Base-by-base conservation (phyloP, 2,113 vertebrate species). In the Nerophis ophidion region DNA sequence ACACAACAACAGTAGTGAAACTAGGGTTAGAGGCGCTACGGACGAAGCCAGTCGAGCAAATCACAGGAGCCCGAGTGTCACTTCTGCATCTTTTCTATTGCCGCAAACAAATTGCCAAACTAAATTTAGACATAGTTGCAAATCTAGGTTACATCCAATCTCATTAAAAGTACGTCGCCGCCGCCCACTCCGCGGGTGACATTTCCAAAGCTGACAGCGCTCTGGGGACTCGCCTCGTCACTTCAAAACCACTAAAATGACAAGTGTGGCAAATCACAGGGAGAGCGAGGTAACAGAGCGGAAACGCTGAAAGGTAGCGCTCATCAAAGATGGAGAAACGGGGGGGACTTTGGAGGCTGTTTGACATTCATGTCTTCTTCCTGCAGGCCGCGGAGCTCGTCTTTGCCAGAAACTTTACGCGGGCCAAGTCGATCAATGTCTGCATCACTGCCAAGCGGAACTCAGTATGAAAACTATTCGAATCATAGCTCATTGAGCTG, bases 281-380 rank as follows among this genome's bases (percentile, higher is more conserved):
- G 19, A 38, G 38, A 57, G 16, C 65, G 54, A 61, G 66, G 57
- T 2, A 12, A 50, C 54, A 64, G 57, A 65, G 46, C 19, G 33
- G 7, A 53, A 44, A 55, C 9, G 57, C 4, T 40, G 57, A 59
- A 55, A 55, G 8, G 47, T 52, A 49, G 7, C 15, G 70, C 7
- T 1, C 44, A 56, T 66, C 60, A 71, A 38, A 68, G 55, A 70
- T 45, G 14, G 63, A 50, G 47, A 59, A 40, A 54, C 19, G 46
- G 72, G 66, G 66, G 65, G 38, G 60, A 79, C 56, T 64, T 65
- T 19, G 17, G 44, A 76, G 63, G 61, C 67, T 75, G 11, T 69
- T 81, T 82, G 78, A 77, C 70, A 82, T 82, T 77, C 77, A 69
- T 57, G 69, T 82, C 77, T 69, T 81, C 81, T 84, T 79, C 61